Evolutionary conservation across 2,797 vertebrate species (phyloP).

Genomic region (Perodicticus potto): DNA sequence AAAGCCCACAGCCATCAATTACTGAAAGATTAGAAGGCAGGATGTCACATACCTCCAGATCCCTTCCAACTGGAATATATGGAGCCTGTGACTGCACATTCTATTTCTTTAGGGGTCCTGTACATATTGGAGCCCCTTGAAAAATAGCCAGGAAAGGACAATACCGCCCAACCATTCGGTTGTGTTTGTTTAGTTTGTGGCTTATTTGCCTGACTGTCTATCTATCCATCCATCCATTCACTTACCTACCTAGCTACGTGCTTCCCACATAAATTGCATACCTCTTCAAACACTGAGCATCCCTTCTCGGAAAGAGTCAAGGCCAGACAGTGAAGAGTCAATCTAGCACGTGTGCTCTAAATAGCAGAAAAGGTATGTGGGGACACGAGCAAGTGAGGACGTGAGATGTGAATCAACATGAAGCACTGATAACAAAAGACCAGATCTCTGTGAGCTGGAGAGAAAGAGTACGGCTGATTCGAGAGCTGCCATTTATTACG

Average conservation of each 20-base stretch:
- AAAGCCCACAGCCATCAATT: neutral
- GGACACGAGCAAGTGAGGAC: neutral
- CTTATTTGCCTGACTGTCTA: neutral
- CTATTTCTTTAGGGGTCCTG: neutral
- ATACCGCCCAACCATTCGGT: neutral
- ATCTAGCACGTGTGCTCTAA: neutral
- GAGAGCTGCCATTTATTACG: neutral
- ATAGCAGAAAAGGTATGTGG: neutral
- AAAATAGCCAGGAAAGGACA: neutral
- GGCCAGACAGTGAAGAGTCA: neutral
- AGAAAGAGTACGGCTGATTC: neutral
- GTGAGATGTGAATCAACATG: neutral
- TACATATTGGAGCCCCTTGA: neutral
- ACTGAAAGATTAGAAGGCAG: neutral
- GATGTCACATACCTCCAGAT: neutral
- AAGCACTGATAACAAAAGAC: neutral
- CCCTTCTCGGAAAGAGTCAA: slow-evolving; percentile 16
- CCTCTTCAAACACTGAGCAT: neutral
- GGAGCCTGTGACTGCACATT: neutral
- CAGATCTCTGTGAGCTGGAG: neutral
- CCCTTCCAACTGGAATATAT: neutral
- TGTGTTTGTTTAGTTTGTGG: neutral
- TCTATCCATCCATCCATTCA: neutral
- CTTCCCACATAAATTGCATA: neutral
- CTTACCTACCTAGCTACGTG: neutral